phyloP scores from a whole-genome alignment of 2,888 invertebrate species.

The Tiliacea citrago region DNA sequence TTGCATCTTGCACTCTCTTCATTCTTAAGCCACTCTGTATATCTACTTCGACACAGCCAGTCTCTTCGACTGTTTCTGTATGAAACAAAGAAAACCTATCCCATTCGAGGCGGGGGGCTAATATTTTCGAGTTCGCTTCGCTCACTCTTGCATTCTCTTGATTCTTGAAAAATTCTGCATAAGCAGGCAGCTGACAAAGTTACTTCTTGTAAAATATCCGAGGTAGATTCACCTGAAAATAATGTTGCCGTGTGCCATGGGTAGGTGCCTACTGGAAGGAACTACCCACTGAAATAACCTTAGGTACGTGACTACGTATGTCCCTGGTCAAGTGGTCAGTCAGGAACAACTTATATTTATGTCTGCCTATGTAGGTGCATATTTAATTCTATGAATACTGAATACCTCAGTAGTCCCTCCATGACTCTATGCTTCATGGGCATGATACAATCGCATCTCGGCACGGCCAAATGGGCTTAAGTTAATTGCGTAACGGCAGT shows the following conservation, averaged over 20 bases:
- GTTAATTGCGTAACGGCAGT: not conserved
- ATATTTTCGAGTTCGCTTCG: not conserved
- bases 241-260: too few relatives aligned
- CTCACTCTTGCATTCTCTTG: not conserved
- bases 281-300: too few relatives aligned
- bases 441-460: not conserved
- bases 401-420: not conserved
- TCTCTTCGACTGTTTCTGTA: too few relatives aligned
- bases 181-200: too few relatives aligned
- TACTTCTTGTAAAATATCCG: too few relatives aligned
- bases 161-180: too few relatives aligned
- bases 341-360: not conserved
- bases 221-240: too few relatives aligned
- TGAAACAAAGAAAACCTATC: too few relatives aligned
- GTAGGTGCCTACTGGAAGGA: not conserved
- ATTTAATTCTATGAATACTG: not conserved
- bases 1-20: too few relatives aligned
- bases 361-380: not conserved
- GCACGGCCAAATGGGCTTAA: not conserved
- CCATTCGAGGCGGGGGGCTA: not conserved
- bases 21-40: too few relatives aligned
- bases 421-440: slow-evolving; percentile 3
- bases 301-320: too few relatives aligned
- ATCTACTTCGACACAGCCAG: too few relatives aligned
- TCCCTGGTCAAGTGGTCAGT: not conserved